A percentile compares a stretch with the other conserved stretches of the same genome.
Evolutionary conservation across 2,797 vertebrate species (phyloP).

Genomic region (Uromys caudimaculatus): DNA sequence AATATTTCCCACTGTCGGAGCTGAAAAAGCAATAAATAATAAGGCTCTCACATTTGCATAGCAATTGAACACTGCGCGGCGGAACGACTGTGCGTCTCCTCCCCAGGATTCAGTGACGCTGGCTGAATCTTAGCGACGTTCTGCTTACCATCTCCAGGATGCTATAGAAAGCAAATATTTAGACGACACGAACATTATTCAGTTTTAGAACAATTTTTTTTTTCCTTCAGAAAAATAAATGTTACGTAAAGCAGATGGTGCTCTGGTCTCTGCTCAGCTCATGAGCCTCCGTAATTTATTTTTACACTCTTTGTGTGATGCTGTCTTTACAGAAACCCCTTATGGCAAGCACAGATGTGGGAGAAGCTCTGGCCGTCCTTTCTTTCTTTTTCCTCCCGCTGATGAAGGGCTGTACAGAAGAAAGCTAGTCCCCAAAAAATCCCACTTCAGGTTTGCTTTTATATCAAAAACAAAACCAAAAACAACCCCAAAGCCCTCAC

Average conservation of each 20-base stretch:
- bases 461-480: not conserved
- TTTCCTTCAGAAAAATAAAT: constrained; percentile 80
- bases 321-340: constrained; percentile 63
- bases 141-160: constrained; percentile 59
- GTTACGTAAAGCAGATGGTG: constrained; percentile 83
- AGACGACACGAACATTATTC: constrained; percentile 75
- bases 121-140: not conserved
- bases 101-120: not conserved
- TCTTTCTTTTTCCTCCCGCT: no score
- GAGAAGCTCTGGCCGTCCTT: not conserved
- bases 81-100: constrained; percentile 44
- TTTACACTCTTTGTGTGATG: constrained; percentile 14
- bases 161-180: constrained; percentile 80
- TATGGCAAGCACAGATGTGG: constrained; percentile 59
- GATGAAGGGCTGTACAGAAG: not conserved
- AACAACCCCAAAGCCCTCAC: not conserved
- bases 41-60: constrained; percentile 27
- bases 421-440: not conserved
- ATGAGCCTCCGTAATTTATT: constrained; percentile 72
- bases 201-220: constrained; percentile 77
- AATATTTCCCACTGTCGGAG: constrained; percentile 53
- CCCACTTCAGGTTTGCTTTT: not conserved
- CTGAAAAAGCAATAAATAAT: constrained; percentile 67
- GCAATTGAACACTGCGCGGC: not conserved
- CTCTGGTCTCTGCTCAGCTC: constrained; percentile 45